Evolutionary conservation across 2,888 invertebrate genomes (phyloP).

Genomic region (Teinopalpus imperialis): DNA sequence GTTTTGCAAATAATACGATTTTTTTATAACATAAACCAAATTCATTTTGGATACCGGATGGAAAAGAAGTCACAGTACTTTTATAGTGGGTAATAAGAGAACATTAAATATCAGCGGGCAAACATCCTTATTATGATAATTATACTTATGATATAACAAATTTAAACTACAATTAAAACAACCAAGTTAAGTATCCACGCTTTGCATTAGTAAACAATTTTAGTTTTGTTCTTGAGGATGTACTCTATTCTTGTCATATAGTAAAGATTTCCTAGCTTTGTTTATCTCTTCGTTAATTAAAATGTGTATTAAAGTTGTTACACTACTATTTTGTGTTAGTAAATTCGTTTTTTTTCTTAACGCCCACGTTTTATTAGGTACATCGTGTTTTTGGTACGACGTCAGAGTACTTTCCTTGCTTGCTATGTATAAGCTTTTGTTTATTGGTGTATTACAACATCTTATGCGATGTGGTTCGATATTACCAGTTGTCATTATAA

Average conservation of each 20-base stretch:
- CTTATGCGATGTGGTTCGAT: constrained; percentile 39
- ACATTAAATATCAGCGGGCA: too few relatives aligned
- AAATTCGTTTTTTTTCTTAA: constrained; percentile 6
- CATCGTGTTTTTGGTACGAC: constrained; percentile 3
- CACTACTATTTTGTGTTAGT: constrained; percentile 25
- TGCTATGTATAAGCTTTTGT: constrained; percentile 33
- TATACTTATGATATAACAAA: too few relatives aligned
- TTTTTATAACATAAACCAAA: too few relatives aligned
- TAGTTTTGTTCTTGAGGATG: constrained; percentile 57
- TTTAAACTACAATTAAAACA: too few relatives aligned
- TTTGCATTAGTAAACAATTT: too few relatives aligned
- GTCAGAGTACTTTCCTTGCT: constrained; percentile 30
- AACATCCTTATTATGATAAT: too few relatives aligned
- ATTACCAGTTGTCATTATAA: constrained; percentile 79
- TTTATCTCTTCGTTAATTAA: constrained; percentile 60
- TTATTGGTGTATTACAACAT: constrained; percentile 43
- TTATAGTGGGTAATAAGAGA: too few relatives aligned
- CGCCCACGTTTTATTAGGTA: background rate
- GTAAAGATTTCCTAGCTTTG: constrained; percentile 57
- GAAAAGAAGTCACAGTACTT: too few relatives aligned
- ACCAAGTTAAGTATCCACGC: too few relatives aligned
- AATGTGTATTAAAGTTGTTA: constrained; percentile 52
- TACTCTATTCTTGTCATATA: constrained; percentile 65
- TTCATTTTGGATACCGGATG: too few relatives aligned
- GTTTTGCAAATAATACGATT: too few relatives aligned